Conservation (phyloP, 1,140 invertebrate species). For the Magallana ariakensis region DNA sequence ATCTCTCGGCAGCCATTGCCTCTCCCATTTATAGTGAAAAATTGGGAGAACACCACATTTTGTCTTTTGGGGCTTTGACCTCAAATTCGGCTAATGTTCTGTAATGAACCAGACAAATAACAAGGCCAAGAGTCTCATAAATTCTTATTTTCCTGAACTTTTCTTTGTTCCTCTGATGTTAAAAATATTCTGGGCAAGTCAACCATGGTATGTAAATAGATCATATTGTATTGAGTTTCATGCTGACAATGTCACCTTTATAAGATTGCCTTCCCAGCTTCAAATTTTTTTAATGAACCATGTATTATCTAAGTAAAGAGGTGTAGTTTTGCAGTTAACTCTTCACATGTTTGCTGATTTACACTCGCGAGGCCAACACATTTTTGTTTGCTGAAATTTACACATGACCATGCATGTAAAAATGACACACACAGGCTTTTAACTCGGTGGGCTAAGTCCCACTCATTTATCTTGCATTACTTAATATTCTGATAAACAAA, state of each 20-base stretch:
- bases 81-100: slow-evolving; percentile 33
- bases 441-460: background rate
- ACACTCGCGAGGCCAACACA: too few relatives aligned
- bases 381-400: background rate
- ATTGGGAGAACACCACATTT: background rate
- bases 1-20: slow-evolving; percentile 18
- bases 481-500: slow-evolving; percentile 17
- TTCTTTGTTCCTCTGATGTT: background rate
- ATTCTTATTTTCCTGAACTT: background rate
- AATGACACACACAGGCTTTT: background rate
- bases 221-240: background rate
- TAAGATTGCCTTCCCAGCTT: background rate
- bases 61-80: slow-evolving; percentile 37
- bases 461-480: background rate
- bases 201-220: background rate
- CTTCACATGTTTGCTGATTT: too few relatives aligned
- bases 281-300: too few relatives aligned
- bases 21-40: background rate
- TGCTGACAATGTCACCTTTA: background rate
- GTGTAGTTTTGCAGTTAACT: too few relatives aligned
- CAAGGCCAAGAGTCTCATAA: slow-evolving; percentile 29
- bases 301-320: too few relatives aligned
- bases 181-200: background rate
- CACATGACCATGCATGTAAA: background rate
- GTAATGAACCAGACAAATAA: slow-evolving; percentile 29